Percentiles rank a stretch among this genome's conserved stretches.
Evolutionary conservation across 2,888 invertebrate species (phyloP).

Genomic region (Chrysotoxum bicinctum): DNA sequence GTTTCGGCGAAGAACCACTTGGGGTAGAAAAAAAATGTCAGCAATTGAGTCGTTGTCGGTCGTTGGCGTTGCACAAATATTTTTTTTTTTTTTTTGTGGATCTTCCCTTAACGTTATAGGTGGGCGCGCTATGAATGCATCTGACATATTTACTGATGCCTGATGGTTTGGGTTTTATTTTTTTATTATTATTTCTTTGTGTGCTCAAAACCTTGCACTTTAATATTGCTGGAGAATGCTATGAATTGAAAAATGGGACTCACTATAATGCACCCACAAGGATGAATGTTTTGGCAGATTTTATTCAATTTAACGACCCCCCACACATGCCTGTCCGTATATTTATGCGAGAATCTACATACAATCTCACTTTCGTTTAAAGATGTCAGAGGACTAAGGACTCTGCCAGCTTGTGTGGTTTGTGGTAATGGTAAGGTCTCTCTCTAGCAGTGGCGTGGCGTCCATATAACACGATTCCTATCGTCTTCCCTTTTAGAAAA

Average conservation of each 20-base stretch:
- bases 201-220: constrained; percentile 16
- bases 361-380: not conserved
- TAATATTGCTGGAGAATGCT: constrained; percentile 33
- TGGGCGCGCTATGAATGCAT: constrained; percentile 59
- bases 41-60: constrained; percentile 59
- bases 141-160: constrained; percentile 66
- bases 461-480: too few relatives aligned
- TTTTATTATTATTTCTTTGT: constrained; percentile 11
- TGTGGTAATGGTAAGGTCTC: constrained; percentile 3
- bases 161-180: constrained; percentile 21
- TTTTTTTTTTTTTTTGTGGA: constrained; percentile 22
- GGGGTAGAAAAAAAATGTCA: constrained; percentile 37
- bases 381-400: constrained; percentile 16
- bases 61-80: constrained; percentile 31
- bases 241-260: constrained; percentile 35
- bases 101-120: constrained; percentile 18
- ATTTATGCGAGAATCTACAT: constrained; percentile 26
- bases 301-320: constrained; percentile 58
- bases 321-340: constrained; percentile 16
- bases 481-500: too few relatives aligned
- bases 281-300: constrained; percentile 39
- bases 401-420: constrained; percentile 2
- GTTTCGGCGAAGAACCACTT: constrained; percentile 23
- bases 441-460: too few relatives aligned
- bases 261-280: constrained; percentile 22